Base-by-base conservation (phyloP, 2,888 invertebrate genomes). In the Sisyra nigra region DNA sequence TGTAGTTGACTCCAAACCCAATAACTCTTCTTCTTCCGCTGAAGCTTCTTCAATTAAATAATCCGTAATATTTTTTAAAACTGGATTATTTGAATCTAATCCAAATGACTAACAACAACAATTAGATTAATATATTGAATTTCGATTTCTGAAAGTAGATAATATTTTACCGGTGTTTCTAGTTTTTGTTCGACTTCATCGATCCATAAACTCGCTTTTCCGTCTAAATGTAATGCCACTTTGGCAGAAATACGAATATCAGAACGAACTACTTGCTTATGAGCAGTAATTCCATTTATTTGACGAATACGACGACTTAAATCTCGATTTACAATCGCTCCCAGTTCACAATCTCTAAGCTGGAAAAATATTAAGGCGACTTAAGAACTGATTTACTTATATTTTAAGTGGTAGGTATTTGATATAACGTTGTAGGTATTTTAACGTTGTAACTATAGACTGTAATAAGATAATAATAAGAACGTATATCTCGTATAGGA, bases 1-100 rank as follows among this genome's bases (percentile, higher is more conserved):
- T 2, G 60, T 53, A 6, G 57, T 56, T 51, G 58, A 74, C 58
- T 60, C 72, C 35, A 85, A 69, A 1, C 89, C 87, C 3, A 92
- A 62, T 2, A 92, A 63, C 58, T 94, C 96, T 51, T 98, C 97
- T 57, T 98, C 98, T 62, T 99, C 98, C 0, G 93, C 96, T 4
- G 89, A 92, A 0, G 93, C 94, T 64, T 98, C 98, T 61, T 98
- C 97, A 49, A 98, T 96, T 41, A 97, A 66, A 59, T 91, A 96
- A 58, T 98, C 96, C 0, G 96, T 94, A 51, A 98, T 96, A 59
- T 96, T 94, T 57, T 91, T 85, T 46, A 98, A 66, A 5, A 97
- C 83, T 0, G 97, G 97, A 66, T 97, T 97, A 53, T 79, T 80
- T 0, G 87, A 84, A 40, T 79, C 76, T 33, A 87, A 68, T 35